Evolutionary conservation across 1,140 invertebrate genomes (phyloP), one percentile per base, ranked within the genome.

Genomic region (Nephila pilipes): DNA sequence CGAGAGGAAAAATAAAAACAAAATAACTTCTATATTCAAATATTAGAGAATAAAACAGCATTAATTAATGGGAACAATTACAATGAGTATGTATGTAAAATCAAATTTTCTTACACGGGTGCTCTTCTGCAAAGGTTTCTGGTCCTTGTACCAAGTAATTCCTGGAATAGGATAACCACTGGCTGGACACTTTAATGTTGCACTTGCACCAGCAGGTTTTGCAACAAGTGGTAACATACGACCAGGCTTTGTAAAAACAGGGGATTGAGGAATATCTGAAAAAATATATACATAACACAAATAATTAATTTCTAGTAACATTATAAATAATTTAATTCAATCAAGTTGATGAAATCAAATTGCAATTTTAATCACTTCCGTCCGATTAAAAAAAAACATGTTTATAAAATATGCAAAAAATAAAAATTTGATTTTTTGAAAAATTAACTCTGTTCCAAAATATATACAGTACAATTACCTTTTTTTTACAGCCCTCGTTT

Each of bases 131-230:
- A 83, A 8, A 18, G 16, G 96, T 36, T 96, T 96, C n/a, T 96
- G 97, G 95, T 98, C 97, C 95, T 97, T 97, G 20, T 96, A 96
- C 98, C 98, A 98, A 1, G 97, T 97, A 93, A 98, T 97, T 90
- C 97, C 97, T 0, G 97, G 97, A 29, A 96, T 96, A 0, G 97
- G 97, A 95, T 97, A 97, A 94, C 96, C 97, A 54, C 95, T 94
- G 16, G 97, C 97, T 38, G 96, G 96, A 95, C 97, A 98, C 92
- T 96, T 96, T 0, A 98, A 95, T 65, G 95, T 95, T 0, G 97
- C 94, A 94, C 96, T 96, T 83, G 97, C 97, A 16, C 97, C 97
- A 22, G 97, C 97, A 3, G 97, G 97, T 94, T 97, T 97, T 3
- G 96, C 96, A 1, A 97, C 94, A 4, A 94, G 93, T 36, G 85